A percentile compares a stretch with the other conserved stretches of the same genome.
These are phyloP conservation scores for Pan paniscus DNA, from an alignment of 2,113 vertebrate species.

Conservation along the genomic window DNA sequence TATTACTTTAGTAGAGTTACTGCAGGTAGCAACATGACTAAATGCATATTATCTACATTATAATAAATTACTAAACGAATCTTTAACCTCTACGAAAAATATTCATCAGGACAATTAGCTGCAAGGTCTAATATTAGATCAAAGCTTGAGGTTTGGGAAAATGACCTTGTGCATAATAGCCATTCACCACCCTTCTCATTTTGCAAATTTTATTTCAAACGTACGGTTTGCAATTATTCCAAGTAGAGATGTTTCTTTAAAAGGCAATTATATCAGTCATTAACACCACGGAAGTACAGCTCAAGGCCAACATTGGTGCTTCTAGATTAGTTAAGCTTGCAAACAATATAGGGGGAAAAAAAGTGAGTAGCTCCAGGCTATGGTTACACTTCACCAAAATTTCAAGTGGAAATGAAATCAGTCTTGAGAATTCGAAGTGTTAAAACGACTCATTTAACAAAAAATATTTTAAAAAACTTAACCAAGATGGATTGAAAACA, in stretches of 20 bases:
- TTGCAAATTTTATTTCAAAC: conserved; percentile 49
- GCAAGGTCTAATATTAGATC: conserved; percentile 47
- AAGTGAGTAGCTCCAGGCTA: neutral
- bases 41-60: conserved; percentile 11
- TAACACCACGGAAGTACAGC: conserved; percentile 15
- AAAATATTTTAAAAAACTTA: neutral
- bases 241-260: conserved; percentile 56
- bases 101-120: conserved; percentile 43
- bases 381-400: neutral
- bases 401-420: neutral
- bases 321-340: conserved; percentile 15
- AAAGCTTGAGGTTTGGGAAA: conserved; percentile 42
- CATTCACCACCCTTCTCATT: conserved; percentile 33
- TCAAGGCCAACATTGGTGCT: neutral
- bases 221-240: conserved; percentile 49
- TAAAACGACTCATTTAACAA: neutral
- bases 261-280: conserved; percentile 54
- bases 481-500: neutral
- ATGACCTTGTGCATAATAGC: conserved; percentile 49
- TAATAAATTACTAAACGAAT: conserved; percentile 19
- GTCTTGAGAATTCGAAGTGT: neutral
- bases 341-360: neutral
- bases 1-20: conserved; percentile 45
- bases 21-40: neutral
- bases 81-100: conserved; percentile 53